phyloP scores from a whole-genome alignment of 2,797 vertebrate species.

The Sebastes aleutianus region DNA sequence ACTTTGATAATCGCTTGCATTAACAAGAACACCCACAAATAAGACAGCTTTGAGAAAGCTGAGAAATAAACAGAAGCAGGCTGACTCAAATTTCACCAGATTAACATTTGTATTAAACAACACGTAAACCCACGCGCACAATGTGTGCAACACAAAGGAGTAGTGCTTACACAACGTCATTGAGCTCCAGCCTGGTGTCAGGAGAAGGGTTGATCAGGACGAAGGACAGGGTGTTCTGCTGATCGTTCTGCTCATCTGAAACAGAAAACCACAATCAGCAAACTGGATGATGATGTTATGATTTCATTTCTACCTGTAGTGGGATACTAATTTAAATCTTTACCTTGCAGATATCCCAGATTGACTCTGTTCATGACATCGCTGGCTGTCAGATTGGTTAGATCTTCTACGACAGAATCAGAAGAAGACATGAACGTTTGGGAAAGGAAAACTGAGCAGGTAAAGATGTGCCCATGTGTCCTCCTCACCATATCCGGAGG shows the following conservation, averaged over 20 bases:
- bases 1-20: not conserved
- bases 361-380: slow-evolving; percentile 99
- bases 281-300: not conserved
- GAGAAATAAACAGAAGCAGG: not conserved
- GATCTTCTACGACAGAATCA: slow-evolving; percentile 85
- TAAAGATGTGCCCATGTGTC: not conserved
- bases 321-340: slow-evolving; percentile 25
- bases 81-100: not conserved
- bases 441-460: not conserved
- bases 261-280: slow-evolving; percentile 33
- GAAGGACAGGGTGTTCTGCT: slow-evolving; percentile 95
- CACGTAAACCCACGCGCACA: not conserved
- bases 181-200: slow-evolving; percentile 91
- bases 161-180: slow-evolving; percentile 89
- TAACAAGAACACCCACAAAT: not conserved
- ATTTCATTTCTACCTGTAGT: not conserved
- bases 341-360: slow-evolving; percentile 97
- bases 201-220: slow-evolving; percentile 95
- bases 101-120: not conserved
- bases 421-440: not conserved
- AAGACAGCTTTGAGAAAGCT: not conserved
- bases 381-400: slow-evolving; percentile 96
- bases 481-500: slow-evolving; percentile 89
- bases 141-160: not conserved
- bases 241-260: slow-evolving; percentile 93